These are phyloP conservation scores for Willowsia nigromaculata DNA, from an alignment of 2,888 invertebrate genomes.

Conservation along the genomic window DNA sequence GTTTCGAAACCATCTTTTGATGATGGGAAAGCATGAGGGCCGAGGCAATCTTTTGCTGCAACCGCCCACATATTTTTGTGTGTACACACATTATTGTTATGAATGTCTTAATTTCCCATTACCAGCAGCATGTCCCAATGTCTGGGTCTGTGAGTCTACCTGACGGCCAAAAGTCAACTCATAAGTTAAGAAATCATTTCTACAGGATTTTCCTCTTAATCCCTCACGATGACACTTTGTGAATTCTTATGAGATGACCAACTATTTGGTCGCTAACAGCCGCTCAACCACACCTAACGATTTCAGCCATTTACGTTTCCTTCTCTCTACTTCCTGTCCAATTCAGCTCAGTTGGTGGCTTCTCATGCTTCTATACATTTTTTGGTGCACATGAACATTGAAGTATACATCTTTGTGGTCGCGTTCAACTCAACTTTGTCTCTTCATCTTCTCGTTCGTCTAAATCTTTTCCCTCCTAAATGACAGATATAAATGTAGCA, in stretches of 20 bases:
- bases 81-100: not conserved
- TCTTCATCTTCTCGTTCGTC: not conserved
- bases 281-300: conserved; percentile 46
- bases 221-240: conserved; percentile 46
- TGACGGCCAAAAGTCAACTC: conserved; percentile 40
- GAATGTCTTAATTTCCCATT: conserved; percentile 22
- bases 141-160: not conserved
- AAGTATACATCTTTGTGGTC: not conserved
- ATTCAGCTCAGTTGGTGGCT: not conserved
- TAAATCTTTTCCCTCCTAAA: conserved; percentile 40
- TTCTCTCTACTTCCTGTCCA: not conserved
- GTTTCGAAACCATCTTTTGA: too few species aligned
- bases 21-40: too few species aligned
- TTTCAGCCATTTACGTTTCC: conserved; percentile 22
- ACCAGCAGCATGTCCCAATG: not conserved
- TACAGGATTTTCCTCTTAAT: conserved; percentile 54
- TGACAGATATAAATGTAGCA: conserved; percentile 59
- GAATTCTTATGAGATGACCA: conserved; percentile 60
- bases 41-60: too few species aligned
- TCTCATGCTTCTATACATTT: not conserved
- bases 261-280: conserved; percentile 43
- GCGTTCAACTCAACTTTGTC: not conserved
- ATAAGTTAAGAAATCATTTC: conserved; percentile 59
- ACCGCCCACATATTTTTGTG: not conserved
- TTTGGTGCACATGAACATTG: too few species aligned